These are phyloP conservation scores for Drosophila nebulosa DNA, from an alignment of 1,140 invertebrate species.

Conservation along the genomic window DNA sequence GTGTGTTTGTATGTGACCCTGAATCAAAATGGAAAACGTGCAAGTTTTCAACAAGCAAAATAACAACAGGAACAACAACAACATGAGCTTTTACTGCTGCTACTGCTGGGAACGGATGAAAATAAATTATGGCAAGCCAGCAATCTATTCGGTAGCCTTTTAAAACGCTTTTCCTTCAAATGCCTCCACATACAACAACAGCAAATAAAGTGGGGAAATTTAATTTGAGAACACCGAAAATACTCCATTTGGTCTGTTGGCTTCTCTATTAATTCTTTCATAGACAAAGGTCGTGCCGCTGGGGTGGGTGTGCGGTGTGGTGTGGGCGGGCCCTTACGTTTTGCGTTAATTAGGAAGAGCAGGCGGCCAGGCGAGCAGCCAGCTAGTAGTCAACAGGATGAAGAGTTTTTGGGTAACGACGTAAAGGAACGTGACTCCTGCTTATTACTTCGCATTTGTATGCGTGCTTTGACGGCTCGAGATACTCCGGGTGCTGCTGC, in stretches of 20 bases:
- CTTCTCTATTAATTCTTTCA: slow-evolving; percentile 50
- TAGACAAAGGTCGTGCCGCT: neutral
- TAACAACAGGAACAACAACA: neutral
- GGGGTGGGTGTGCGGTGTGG: neutral
- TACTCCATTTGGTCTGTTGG: slow-evolving; percentile 28
- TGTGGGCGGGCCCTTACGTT: slow-evolving; percentile 5
- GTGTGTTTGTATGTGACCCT: slow-evolving; percentile 1
- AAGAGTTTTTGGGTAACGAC: slow-evolving; percentile 1
- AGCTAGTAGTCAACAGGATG: neutral
- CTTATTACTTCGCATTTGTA: slow-evolving; percentile 34
- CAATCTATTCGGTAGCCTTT: neutral
- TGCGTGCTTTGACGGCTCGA: slow-evolving; percentile 25
- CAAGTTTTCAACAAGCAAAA: slow-evolving; percentile 2
- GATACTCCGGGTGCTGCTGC: neutral
- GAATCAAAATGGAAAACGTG: slow-evolving; percentile 47
- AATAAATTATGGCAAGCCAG: slow-evolving; percentile 35
- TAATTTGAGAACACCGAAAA: slow-evolving; percentile 55
- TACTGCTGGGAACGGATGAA: slow-evolving; percentile 2
- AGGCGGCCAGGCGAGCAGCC: neutral
- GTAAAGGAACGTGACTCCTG: slow-evolving; percentile 20
- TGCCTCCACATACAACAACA: slow-evolving; percentile 24
- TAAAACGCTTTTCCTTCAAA: slow-evolving; percentile 13
- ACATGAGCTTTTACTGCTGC: neutral
- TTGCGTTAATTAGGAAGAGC: slow-evolving; percentile 54
- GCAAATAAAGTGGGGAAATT: slow-evolving; percentile 69